Percentiles rank a stretch among this genome's conserved stretches.
These are phyloP conservation scores for Setipinna tenuifilis DNA, from an alignment of 2,797 vertebrate species.

Conservation along the genomic window DNA sequence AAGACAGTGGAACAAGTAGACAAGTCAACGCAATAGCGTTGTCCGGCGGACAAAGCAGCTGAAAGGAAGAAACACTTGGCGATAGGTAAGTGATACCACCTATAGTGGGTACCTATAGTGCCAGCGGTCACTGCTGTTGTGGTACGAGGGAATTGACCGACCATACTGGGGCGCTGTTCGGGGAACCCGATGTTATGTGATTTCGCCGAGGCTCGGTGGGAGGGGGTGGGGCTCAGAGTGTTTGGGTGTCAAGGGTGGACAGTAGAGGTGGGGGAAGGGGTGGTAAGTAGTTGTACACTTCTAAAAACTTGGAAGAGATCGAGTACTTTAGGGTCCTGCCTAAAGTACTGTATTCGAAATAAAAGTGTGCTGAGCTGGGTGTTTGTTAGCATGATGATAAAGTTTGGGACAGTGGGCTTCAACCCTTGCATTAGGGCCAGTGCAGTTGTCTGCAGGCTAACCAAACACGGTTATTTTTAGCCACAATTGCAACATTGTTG, in stretches of 20 bases:
- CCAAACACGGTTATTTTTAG: not conserved
- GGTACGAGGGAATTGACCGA: not conserved
- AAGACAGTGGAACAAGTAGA: slow-evolving; percentile 15
- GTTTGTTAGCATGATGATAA: not conserved
- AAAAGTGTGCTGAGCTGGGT: not conserved
- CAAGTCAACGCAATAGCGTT: slow-evolving; percentile 20
- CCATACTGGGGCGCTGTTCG: slow-evolving; percentile 24
- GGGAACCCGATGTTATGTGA: slow-evolving; percentile 17
- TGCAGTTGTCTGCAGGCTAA: not conserved
- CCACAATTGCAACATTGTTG: not conserved
- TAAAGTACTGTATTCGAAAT: not conserved
- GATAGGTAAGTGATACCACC: slow-evolving; percentile 2
- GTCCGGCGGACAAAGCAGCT: not conserved
- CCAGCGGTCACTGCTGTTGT: not conserved
- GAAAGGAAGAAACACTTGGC: not conserved
- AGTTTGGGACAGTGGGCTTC: not conserved
- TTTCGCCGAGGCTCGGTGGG: not conserved
- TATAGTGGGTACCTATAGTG: not conserved
- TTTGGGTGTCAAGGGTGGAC: slow-evolving; percentile 23
- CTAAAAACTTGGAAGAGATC: not conserved
- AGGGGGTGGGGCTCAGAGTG: slow-evolving; percentile 10
- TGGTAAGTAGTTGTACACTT: slow-evolving; percentile 1
- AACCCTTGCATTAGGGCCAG: not conserved
- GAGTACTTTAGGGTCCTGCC: not conserved
- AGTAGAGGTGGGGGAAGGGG: slow-evolving; percentile 13